Base-by-base conservation (phyloP, 1,140 invertebrate species). In the Psilanteris sp. region DNA sequence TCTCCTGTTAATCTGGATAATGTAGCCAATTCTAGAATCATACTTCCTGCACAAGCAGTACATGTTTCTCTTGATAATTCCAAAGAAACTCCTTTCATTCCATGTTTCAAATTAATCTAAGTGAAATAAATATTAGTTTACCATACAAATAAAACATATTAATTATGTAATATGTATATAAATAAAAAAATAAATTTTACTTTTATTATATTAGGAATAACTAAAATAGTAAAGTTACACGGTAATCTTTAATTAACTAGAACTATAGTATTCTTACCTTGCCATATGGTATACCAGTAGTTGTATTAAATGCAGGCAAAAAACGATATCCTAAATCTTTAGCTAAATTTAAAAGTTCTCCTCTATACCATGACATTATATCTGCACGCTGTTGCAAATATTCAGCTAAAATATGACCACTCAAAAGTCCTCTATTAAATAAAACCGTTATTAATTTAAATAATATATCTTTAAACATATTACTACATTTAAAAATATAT, bases 31-130 rank as follows among this genome's bases (percentile, higher is more conserved):
- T 99, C 98, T 43, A 99, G 87, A 43, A 99, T 95, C 91, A 99
- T 98, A 1, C 97, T 98, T 3, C 98, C 98, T n/a, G 97, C 97
- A 89, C 98, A 99, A 0, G 97, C 97, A 0, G 97, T 99, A 83
- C 97, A 99, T 0, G 97, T 99, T 88, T 99, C 96, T 31, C 93
- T 88, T 0, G 94, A 93, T 54, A 93, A 91, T 81, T 93, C 92
- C 11, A 96, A 81, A 61, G 92, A 91, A 37, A 92, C 91, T 59
- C 91, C 92, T 87, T 94, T 94, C 86, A 99, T 92, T 13, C 97
- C 97, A 86, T 95, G 91, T 48, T 93, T 93, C 31, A 99, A 89
- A 89, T 99, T 99, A 41, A 98, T 91, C 37, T 59, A 32, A 39
- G 39, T 27, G 26, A 36, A 29, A 41, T 29, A 16, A 14, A 29